Conservation (phyloP, 2,113 vertebrate genomes). For the Solenodon paradoxus region DNA sequence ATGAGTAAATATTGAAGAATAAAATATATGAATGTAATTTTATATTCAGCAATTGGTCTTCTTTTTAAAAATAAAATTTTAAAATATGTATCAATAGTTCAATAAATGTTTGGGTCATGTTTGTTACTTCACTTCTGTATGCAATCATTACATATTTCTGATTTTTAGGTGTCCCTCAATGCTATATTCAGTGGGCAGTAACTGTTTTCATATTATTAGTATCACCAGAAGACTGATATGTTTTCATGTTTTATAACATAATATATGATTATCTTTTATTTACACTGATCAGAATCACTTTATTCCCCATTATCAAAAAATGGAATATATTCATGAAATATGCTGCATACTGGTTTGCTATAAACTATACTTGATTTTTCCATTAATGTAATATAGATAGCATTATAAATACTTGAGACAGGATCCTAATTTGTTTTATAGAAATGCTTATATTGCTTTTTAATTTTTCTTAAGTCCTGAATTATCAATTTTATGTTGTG, state of each 20-base stretch:
- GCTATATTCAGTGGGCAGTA: background rate
- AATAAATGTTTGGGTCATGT: background rate
- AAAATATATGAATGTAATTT: background rate
- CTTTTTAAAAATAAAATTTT: background rate
- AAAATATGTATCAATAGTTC: background rate
- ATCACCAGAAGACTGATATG: background rate
- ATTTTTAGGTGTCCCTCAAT: background rate
- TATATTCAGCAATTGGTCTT: background rate
- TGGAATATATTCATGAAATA: background rate
- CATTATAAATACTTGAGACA: background rate
- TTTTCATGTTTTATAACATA: background rate
- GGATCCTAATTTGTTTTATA: background rate
- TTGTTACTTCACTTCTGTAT: background rate
- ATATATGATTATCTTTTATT: background rate
- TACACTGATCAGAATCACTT: background rate
- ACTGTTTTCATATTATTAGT: background rate
- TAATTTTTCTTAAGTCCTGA: slow-evolving; percentile 32
- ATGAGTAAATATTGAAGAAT: background rate
- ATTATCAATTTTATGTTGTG: background rate
- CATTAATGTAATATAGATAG: background rate
- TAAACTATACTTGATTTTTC: background rate
- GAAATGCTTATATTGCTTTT: background rate
- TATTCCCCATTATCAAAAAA: background rate
- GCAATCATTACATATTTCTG: background rate
- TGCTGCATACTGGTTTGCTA: background rate